A percentile compares a stretch with the other conserved stretches of the same genome.
Evolutionary conservation across 2,888 invertebrate species (phyloP).

Genomic region (Hololepta plana): DNA sequence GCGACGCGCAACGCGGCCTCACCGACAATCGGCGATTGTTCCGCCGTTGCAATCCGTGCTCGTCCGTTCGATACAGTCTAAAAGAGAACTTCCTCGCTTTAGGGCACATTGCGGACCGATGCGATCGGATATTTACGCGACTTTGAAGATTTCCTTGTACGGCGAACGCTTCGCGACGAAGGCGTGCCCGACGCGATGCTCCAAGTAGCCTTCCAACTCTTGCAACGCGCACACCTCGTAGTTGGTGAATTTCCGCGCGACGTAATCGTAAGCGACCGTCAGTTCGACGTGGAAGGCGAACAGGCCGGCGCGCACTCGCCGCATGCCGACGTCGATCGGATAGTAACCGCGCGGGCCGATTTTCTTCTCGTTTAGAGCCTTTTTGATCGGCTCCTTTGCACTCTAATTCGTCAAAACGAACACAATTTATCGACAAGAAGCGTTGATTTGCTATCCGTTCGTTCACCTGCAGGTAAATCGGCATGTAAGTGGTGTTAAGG

Average conservation of each 20-base stretch:
- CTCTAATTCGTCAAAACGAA: slow-evolving; percentile 9
- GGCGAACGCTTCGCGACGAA: slow-evolving; percentile 15
- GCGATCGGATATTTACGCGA: slow-evolving; percentile 13
- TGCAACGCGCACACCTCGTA: slow-evolving; percentile 31
- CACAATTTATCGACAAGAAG: neutral
- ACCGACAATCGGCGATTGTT: slow-evolving; percentile 11
- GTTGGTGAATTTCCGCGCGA: slow-evolving; percentile 27
- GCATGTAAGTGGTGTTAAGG: slow-evolving; percentile 24
- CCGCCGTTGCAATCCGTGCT: slow-evolving; percentile 14
- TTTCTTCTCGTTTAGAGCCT: slow-evolving; percentile 21
- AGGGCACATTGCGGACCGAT: neutral
- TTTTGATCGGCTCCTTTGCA: slow-evolving; percentile 20
- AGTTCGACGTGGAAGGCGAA: slow-evolving; percentile 27
- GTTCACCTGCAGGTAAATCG: slow-evolving; percentile 25
- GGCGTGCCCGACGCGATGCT: slow-evolving; percentile 13
- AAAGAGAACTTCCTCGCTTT: too few relatives aligned
- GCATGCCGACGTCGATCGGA: slow-evolving; percentile 20
- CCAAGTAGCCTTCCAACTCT: slow-evolving; percentile 20
- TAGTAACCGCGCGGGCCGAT: slow-evolving; percentile 22
- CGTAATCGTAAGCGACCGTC: slow-evolving; percentile 24
- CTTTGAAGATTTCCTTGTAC: slow-evolving; percentile 15
- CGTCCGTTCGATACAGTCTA: slow-evolving; percentile 13
- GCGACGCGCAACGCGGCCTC: slow-evolving; percentile 16
- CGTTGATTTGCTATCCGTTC: neutral
- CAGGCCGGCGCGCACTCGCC: slow-evolving; percentile 20